A percentile compares a stretch with the other conserved stretches of the same genome.
These are phyloP conservation scores for Peromyscus polionotus DNA, from an alignment of 2,113 vertebrate species.

Conservation along the genomic window DNA sequence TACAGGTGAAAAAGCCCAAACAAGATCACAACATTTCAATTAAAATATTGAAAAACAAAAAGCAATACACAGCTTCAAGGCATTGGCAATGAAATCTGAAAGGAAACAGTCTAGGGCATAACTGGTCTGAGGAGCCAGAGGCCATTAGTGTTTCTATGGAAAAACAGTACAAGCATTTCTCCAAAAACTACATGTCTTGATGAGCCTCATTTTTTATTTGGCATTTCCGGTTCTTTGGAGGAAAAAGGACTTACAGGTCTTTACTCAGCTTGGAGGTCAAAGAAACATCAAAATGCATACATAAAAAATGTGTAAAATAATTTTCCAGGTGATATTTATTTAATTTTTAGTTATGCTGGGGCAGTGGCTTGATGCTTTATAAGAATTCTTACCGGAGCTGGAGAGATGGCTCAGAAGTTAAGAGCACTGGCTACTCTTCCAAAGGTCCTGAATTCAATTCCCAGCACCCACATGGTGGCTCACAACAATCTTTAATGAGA, in stretches of 20 bases:
- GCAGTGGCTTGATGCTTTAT: neutral
- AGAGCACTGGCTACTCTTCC: too few species aligned
- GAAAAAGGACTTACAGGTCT: slow-evolving; percentile 32
- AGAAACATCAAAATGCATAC: slow-evolving; percentile 61
- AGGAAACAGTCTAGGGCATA: slow-evolving; percentile 52
- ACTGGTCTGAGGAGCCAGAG: slow-evolving; percentile 50
- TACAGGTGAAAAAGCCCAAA: slow-evolving; percentile 60
- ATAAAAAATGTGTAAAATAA: slow-evolving; percentile 63
- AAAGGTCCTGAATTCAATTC: too few species aligned
- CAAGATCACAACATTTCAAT: slow-evolving; percentile 68
- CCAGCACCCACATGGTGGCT: too few species aligned
- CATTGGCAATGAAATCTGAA: slow-evolving; percentile 44
- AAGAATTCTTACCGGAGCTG: slow-evolving; percentile 15
- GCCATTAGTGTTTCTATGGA: slow-evolving; percentile 67
- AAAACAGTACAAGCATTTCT: slow-evolving; percentile 63
- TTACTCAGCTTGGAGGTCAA: slow-evolving; percentile 44
- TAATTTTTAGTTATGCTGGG: slow-evolving; percentile 37
- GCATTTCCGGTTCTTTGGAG: slow-evolving; percentile 57
- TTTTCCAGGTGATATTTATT: slow-evolving; percentile 53
- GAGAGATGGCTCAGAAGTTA: too few species aligned
- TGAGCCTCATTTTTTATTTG: slow-evolving; percentile 69
- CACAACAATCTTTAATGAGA: too few species aligned
- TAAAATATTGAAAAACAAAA: slow-evolving; percentile 11
- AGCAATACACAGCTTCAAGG: slow-evolving; percentile 64
- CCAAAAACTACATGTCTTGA: slow-evolving; percentile 58